Conservation (phyloP, 1,140 invertebrate genomes). For the Drosophila neocordata region DNA sequence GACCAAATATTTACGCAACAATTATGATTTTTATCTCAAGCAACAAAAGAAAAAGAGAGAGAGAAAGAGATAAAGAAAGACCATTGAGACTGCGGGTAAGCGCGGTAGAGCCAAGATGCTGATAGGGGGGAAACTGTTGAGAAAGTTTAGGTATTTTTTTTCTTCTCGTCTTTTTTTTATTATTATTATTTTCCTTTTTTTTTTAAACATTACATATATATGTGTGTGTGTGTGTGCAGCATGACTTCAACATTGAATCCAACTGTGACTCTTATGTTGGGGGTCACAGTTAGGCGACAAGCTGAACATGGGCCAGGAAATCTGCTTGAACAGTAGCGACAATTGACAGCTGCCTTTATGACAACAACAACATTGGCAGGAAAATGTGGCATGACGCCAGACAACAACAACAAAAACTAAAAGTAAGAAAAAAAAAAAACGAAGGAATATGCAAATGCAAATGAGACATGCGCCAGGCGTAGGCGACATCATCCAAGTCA, state of each 20-base stretch:
- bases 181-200: too few relatives aligned
- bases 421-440: neutral
- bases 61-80: neutral
- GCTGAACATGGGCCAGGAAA: constrained; percentile 9
- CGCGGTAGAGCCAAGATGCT: neutral
- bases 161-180: too few relatives aligned
- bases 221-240: neutral
- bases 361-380: constrained; percentile 39
- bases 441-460: constrained; percentile 47
- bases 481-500: constrained; percentile 51
- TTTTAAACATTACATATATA: neutral
- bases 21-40: constrained; percentile 68
- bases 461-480: constrained; percentile 66
- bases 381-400: constrained; percentile 70
- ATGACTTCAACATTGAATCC: constrained; percentile 6
- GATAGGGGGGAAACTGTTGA: neutral
- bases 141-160: neutral
- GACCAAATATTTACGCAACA: constrained; percentile 78
- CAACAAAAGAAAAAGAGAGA: constrained; percentile 3
- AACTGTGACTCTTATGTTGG: constrained; percentile 2
- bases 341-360: constrained; percentile 65
- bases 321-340: constrained; percentile 56
- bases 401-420: constrained; percentile 15
- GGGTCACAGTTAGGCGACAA: constrained; percentile 32
- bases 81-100: too few relatives aligned